A percentile compares a stretch with the other conserved stretches of the same genome.
phyloP scores from a whole-genome alignment of 2,113 vertebrate species.

The Psittacus erithacus region DNA sequence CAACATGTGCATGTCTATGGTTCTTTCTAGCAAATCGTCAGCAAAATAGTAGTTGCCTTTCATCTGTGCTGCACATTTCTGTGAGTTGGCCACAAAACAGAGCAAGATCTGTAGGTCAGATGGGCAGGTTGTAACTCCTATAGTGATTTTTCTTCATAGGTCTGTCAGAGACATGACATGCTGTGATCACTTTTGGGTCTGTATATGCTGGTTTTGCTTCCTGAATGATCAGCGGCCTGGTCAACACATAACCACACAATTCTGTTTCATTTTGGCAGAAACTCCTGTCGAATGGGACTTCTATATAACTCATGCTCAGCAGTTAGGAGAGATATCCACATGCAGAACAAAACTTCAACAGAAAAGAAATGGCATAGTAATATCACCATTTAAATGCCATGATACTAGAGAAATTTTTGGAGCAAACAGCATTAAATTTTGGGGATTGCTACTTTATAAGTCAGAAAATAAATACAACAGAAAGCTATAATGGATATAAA shows the following conservation, averaged over 20 bases:
- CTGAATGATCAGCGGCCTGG: neutral
- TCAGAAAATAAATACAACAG: neutral
- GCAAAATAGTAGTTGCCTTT: slow-evolving; percentile 58
- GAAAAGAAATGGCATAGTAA: neutral
- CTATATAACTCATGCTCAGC: neutral
- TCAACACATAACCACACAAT: neutral
- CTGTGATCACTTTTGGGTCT: neutral
- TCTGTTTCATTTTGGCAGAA: neutral
- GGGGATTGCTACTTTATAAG: neutral
- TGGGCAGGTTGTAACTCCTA: neutral
- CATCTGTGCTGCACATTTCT: neutral
- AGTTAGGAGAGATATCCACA: neutral
- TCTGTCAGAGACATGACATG: neutral
- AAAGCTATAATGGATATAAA: neutral
- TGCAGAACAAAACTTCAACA: neutral
- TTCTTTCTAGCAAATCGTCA: slow-evolving; percentile 42
- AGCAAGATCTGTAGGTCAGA: neutral
- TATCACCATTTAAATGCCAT: neutral
- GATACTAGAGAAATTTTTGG: neutral
- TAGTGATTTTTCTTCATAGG: neutral
- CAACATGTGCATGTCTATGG: neutral
- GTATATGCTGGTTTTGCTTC: neutral
- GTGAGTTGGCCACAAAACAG: neutral
- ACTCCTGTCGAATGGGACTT: neutral
- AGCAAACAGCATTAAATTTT: neutral